These are phyloP conservation scores for Stylophora pistillata DNA, from an alignment of 64 coral and sea anemone genomes.

Conservation along the genomic window DNA sequence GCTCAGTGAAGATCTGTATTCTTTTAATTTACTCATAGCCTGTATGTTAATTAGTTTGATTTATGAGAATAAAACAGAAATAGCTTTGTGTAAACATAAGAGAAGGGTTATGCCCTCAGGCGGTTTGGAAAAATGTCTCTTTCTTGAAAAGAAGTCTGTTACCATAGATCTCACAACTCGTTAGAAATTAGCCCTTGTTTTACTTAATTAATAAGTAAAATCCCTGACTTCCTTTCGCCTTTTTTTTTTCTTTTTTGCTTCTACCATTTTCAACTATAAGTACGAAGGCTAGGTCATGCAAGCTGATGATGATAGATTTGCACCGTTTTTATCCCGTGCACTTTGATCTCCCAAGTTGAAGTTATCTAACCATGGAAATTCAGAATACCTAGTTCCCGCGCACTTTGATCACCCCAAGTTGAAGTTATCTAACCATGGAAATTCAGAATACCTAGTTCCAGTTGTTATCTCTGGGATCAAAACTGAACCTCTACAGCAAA, in stretches of 20 bases:
- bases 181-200: background rate
- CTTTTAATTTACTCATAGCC: background rate
- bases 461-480: conserved; percentile 17
- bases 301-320: background rate
- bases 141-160: background rate
- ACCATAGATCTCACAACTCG: background rate
- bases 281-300: background rate
- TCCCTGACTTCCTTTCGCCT: no score
- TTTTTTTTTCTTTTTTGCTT: no score
- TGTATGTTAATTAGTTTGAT: background rate
- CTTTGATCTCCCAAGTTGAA: background rate
- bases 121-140: background rate
- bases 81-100: background rate
- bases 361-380: conserved; percentile 10
- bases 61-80: background rate
- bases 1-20: no score
- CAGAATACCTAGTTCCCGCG: background rate
- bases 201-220: background rate
- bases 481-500: background rate
- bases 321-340: background rate
- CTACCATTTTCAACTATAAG: no score
- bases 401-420: background rate
- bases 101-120: background rate
- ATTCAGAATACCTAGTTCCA: background rate
- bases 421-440: conserved; percentile 8